These are phyloP conservation scores for Struthidea cinerea DNA, from an alignment of 2,113 vertebrate genomes.

Conservation along the genomic window DNA sequence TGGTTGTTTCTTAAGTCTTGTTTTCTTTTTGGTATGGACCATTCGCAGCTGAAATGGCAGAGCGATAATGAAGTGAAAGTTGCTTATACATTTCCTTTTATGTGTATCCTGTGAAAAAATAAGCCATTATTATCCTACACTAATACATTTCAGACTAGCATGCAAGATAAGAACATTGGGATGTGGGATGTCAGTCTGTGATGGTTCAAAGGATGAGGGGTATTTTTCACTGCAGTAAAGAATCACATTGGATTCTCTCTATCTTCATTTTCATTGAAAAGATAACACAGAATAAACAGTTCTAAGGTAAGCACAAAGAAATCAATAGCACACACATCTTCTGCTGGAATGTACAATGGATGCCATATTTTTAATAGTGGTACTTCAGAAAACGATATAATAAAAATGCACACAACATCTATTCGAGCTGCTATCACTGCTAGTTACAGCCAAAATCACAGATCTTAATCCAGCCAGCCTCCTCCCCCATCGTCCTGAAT, in stretches of 20 bases:
- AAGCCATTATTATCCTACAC: background rate
- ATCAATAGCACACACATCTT: background rate
- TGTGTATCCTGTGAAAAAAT: background rate
- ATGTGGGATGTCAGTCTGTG: background rate
- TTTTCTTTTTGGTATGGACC: background rate
- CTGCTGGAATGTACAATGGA: background rate
- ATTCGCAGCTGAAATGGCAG: background rate
- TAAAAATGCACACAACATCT: background rate
- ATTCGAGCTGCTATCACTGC: background rate
- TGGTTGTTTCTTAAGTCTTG: background rate
- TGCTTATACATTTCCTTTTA: background rate
- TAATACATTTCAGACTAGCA: background rate
- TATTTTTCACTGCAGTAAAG: background rate
- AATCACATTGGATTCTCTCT: background rate
- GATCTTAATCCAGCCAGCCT: background rate
- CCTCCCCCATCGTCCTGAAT: fast-evolving
- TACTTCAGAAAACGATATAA: background rate
- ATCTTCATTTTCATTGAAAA: background rate
- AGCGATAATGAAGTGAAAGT: background rate
- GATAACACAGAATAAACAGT: background rate
- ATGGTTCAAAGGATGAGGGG: background rate
- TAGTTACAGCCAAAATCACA: background rate
- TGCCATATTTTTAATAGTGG: background rate
- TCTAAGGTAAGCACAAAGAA: background rate
- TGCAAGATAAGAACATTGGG: background rate